Evolutionary conservation across 2,888 invertebrate genomes (phyloP).

Genomic region (Eucera pruinosa): DNA sequence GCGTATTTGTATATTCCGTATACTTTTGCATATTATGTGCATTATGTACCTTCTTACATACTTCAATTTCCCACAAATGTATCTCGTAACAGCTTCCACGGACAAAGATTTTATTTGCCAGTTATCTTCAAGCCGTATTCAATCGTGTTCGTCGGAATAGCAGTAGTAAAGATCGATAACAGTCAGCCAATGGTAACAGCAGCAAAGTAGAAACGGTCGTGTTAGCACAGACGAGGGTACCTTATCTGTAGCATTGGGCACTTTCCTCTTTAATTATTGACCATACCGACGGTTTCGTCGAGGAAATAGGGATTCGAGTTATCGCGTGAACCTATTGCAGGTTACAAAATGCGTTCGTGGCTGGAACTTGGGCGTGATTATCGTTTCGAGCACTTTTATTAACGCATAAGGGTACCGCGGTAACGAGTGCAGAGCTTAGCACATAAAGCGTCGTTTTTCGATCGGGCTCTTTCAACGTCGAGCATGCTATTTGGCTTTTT

Average conservation of each 20-base stretch:
- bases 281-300: slow-evolving; percentile 23
- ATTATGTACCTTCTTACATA: no score
- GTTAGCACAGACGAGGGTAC: background rate
- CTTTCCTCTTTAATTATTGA: slow-evolving; percentile 57
- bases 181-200: slow-evolving; percentile 7
- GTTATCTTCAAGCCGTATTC: background rate
- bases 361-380: slow-evolving; percentile 35
- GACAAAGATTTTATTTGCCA: no score
- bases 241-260: background rate
- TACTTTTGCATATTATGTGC: no score
- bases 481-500: slow-evolving; percentile 51
- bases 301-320: slow-evolving; percentile 1
- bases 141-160: slow-evolving; percentile 27
- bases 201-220: slow-evolving; percentile 1
- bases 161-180: slow-evolving; percentile 41
- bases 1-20: no score
- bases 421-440: slow-evolving; percentile 18
- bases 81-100: no score
- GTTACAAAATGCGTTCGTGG: slow-evolving; percentile 14
- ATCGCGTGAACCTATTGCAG: slow-evolving; percentile 26
- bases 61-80: no score
- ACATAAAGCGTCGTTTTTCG: slow-evolving; percentile 42
- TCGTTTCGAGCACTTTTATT: slow-evolving; percentile 60
- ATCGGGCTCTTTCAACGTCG: slow-evolving; percentile 25
- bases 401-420: slow-evolving; percentile 33